These are phyloP conservation scores for Tribolium madens DNA, from an alignment of 1,140 invertebrate species.

Conservation along the genomic window DNA sequence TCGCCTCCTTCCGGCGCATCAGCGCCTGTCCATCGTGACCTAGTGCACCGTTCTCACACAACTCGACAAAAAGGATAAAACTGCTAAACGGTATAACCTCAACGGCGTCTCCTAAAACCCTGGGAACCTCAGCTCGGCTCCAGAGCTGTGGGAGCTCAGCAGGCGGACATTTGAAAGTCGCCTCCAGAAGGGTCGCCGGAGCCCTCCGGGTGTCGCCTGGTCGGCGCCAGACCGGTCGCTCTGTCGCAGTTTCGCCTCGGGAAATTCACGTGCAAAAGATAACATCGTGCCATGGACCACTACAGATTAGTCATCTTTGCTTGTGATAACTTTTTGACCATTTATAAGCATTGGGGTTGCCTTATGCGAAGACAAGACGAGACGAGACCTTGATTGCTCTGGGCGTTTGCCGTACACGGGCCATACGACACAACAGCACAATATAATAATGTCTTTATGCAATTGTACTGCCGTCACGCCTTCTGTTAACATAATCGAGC, in stretches of 20 bases:
- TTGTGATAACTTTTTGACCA: slow-evolving; percentile 5
- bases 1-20: not conserved
- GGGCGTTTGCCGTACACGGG: not conserved
- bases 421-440: not conserved
- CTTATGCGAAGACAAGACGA: not conserved
- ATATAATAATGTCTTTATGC: slow-evolving; percentile 19
- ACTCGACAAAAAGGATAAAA: slow-evolving; percentile 4
- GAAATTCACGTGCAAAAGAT: slow-evolving; percentile 46
- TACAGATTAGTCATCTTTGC: slow-evolving; percentile 39
- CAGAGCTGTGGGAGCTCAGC: not conserved
- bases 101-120: not conserved
- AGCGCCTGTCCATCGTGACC: not conserved
- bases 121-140: not conserved
- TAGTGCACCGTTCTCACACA: slow-evolving; percentile 25
- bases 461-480: slow-evolving; percentile 27
- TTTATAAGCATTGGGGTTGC: not conserved
- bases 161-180: slow-evolving; percentile 34
- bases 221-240: slow-evolving; percentile 45
- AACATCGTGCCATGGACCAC: slow-evolving; percentile 32
- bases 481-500: slow-evolving; percentile 33
- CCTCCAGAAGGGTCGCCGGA: slow-evolving; percentile 38
- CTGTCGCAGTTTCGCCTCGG: slow-evolving; percentile 24
- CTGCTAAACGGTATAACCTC: slow-evolving; percentile 13
- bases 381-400: not conserved
- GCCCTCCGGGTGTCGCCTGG: slow-evolving; percentile 40